Evolutionary conservation across 1,140 invertebrate species (phyloP), one percentile per base, ranked within the genome.

Genomic region (Achroia grisella): DNA sequence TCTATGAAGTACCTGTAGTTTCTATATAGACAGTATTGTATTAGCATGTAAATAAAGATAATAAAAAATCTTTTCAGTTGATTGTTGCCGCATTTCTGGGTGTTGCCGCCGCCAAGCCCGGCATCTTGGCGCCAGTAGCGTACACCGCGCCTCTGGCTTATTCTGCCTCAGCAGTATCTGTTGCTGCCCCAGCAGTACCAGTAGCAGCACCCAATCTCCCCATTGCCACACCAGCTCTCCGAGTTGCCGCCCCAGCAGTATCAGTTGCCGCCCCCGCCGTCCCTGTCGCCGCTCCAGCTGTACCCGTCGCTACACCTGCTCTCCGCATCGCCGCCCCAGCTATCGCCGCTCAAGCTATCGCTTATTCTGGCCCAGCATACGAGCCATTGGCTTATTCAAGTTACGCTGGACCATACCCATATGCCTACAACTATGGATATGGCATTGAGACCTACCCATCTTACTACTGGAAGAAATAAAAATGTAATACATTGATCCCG

Each of bases 221-320:
- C 17, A 5, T 14, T 12, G 13, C 33, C 12, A 14, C 33, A 12
- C 11, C 13, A 10, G 14, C 35, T 10, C 13, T 37, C 6, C 14
- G 35, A 10, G 15, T 55, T 29, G 56, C 52, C 10, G 49, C 39
- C 31, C 48, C 50, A 11, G 27, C 42, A 36, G 9, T 37, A 4
- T 10, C 9, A 9, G 14, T 10, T 1, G 49, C 55, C 13, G 47
- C 44, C 10, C 31, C 40, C 23, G 47, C 40, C 10, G 52, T 49
- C 14, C 48, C 52, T 1, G 39, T 57, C 0, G 50, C 58, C 5
- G 57, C 60, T 15, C 56, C 56, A 29, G 45, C 62, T 4, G 51
- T 57, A 33, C 43, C 55, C 28, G 44, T 48, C 11, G 39, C 11
- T 11, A 55, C 53, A 12, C 59, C 59, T n/a, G 49, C 52, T 9